Evolutionary conservation across 2,888 invertebrate species (phyloP), one percentile per base, ranked within the genome.

Genomic region (Gandaritis pyraliata): DNA sequence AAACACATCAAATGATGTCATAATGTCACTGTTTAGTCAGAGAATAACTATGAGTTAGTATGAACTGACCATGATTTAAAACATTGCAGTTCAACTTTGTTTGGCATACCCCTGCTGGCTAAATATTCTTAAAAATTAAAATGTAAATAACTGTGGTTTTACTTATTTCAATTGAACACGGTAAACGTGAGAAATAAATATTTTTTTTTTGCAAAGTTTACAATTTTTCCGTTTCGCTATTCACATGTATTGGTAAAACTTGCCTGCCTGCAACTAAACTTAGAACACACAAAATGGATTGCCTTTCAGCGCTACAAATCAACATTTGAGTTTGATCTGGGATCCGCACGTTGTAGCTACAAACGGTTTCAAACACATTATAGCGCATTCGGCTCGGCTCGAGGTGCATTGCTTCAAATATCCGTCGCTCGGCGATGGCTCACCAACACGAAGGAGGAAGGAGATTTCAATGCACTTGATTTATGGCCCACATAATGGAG

Each of bases 391-490:
- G 73, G 71, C 68, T n/a, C 29, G 13, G 47, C 50, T 60, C 56
- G 59, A 59, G 75, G 76, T 72, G 77, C 78, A 82, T 81, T 81
- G 83, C 84, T 78, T 85, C 86, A 83, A 87, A 88, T 87, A 86
- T 85, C 84, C 85, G 85, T 82, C 83, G 83, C 80, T 80, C 76
- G 78, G 73, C 84, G 83, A 87, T 86, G 84, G 85, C 78, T 80
- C 82, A 78, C 82, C 87, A 83, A 85, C 88, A 87, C 87, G 88
- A 88, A 87, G 81, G 85, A 87, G 87, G 89, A 88, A 89, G 88
- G 84, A 88, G 88, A 86, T 88, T 90, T 88, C 87, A 88, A 86
- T 88, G 90, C 88, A 81, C 81, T 83, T 89, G 90, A 90, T 90
- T 90, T 90, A 90, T 86, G 82, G 73, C 72, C 81, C 78, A 82